phyloP scores from a whole-genome alignment of 2,113 vertebrate genomes.

The Zootoca vivipara region DNA sequence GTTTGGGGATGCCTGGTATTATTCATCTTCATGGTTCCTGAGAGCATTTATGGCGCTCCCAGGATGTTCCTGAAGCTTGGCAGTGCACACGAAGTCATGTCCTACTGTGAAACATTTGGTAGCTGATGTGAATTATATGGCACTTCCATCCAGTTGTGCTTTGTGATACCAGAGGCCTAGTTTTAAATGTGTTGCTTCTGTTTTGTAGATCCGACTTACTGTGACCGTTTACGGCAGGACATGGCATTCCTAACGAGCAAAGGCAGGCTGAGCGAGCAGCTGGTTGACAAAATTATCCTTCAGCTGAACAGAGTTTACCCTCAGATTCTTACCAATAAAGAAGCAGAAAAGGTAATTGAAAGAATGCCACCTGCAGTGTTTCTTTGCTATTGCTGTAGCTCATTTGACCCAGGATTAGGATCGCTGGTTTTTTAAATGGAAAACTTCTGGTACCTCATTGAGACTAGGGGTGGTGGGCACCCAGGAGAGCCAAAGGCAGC shows the following conservation, averaged over 20 bases:
- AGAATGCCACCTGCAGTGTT: neutral
- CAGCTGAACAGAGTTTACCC: constrained; percentile 97
- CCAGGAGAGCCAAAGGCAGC: neutral
- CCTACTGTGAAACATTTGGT: neutral
- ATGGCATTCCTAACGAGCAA: constrained; percentile 82
- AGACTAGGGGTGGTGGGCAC: too few species aligned
- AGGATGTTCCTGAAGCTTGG: neutral
- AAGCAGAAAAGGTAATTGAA: constrained; percentile 88
- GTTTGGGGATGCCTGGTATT: too few species aligned
- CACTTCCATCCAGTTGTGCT: neutral
- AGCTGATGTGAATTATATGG: neutral
- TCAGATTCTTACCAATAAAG: constrained; percentile 92
- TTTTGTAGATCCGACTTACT: constrained; percentile 77
- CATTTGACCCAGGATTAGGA: neutral
- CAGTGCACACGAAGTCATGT: neutral
- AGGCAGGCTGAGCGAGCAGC: constrained; percentile 84
- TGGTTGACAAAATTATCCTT: constrained; percentile 91
- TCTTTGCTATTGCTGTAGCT: neutral
- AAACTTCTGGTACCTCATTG: neutral
- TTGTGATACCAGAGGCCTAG: constrained; percentile 16
- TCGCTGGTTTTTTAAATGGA: neutral
- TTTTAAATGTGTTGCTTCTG: neutral
- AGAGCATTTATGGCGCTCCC: neutral
- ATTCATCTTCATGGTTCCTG: too few species aligned
- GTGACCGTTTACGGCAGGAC: constrained; percentile 88